phyloP scores from a whole-genome alignment of 1,140 invertebrate species.

The Diploscapter pachys region DNA sequence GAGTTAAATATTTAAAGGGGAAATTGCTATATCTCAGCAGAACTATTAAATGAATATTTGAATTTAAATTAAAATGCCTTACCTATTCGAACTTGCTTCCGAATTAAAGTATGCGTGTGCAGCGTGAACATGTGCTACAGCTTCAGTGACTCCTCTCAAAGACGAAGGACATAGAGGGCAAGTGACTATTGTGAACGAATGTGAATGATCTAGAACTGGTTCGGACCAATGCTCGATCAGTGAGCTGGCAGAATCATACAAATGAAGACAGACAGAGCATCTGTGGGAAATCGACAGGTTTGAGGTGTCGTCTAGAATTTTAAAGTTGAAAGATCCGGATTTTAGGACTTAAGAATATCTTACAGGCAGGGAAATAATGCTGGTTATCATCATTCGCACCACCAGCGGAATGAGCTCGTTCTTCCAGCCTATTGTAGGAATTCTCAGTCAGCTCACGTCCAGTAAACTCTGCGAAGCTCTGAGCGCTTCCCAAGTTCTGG shows the following conservation, averaged over 20 bases:
- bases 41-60: not conserved
- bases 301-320: too few relatives aligned
- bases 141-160: conserved; percentile 11
- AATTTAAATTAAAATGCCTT: not conserved
- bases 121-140: conserved; percentile 2
- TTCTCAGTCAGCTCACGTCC: too few relatives aligned
- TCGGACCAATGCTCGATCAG: conserved; percentile 8
- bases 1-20: not conserved
- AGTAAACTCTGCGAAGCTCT: too few relatives aligned
- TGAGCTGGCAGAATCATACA: conserved; percentile 4
- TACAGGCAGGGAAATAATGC: too few relatives aligned
- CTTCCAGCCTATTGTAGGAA: too few relatives aligned
- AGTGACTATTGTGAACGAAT: conserved; percentile 11
- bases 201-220: not conserved
- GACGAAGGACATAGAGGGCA: conserved; percentile 23
- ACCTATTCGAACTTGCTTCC: not conserved
- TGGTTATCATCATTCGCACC: too few relatives aligned
- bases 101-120: not conserved
- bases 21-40: too few relatives aligned
- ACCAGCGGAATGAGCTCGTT: too few relatives aligned
- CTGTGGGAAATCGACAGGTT: not conserved
- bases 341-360: too few relatives aligned
- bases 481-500: too few relatives aligned
- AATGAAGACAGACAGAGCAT: conserved; percentile 8
- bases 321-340: too few relatives aligned